These are phyloP conservation scores for Drosophila barbarae DNA, from an alignment of 2,888 invertebrate genomes.

Conservation along the genomic window DNA sequence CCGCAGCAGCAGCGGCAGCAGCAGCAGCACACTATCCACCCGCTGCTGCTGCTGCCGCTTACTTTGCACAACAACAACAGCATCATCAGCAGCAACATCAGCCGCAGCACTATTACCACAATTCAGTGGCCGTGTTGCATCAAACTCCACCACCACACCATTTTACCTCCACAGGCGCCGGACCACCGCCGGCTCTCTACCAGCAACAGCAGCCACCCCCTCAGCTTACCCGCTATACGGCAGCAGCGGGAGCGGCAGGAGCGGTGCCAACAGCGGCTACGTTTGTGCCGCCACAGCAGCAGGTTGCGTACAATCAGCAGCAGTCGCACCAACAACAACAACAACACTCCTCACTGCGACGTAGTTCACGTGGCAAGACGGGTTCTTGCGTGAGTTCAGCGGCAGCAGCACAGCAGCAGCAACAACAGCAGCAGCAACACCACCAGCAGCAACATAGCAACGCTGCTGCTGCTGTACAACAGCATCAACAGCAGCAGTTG, in stretches of 20 bases:
- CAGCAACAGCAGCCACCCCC: constrained; percentile 61
- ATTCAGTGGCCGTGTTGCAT: constrained; percentile 81
- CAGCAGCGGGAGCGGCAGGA: constrained; percentile 31
- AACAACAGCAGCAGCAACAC: constrained; percentile 68
- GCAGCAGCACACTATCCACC: constrained; percentile 59
- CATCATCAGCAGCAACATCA: constrained; percentile 55
- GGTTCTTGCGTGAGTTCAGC: constrained; percentile 80
- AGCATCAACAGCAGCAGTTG: constrained; percentile 55
- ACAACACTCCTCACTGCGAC: constrained; percentile 76
- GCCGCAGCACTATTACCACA: constrained; percentile 75
- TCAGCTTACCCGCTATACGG: constrained; percentile 57
- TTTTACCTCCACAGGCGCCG: constrained; percentile 73
- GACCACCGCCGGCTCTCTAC: constrained; percentile 58
- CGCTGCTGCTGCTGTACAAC: constrained; percentile 56
- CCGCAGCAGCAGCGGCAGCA: constrained; percentile 37
- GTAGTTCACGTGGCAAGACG: constrained; percentile 80
- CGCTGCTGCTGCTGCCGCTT: constrained; percentile 55
- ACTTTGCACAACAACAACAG: constrained; percentile 66
- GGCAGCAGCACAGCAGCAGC: constrained; percentile 75
- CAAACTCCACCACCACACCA: constrained; percentile 76
- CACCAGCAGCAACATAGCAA: constrained; percentile 57
- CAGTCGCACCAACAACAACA: constrained; percentile 48
- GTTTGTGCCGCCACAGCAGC: constrained; percentile 54
- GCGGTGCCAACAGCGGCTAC: constrained; percentile 32
- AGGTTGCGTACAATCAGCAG: constrained; percentile 52